Evolutionary conservation across 2,888 invertebrate genomes (phyloP).

Genomic region (Pogonocherus hispidulus): DNA sequence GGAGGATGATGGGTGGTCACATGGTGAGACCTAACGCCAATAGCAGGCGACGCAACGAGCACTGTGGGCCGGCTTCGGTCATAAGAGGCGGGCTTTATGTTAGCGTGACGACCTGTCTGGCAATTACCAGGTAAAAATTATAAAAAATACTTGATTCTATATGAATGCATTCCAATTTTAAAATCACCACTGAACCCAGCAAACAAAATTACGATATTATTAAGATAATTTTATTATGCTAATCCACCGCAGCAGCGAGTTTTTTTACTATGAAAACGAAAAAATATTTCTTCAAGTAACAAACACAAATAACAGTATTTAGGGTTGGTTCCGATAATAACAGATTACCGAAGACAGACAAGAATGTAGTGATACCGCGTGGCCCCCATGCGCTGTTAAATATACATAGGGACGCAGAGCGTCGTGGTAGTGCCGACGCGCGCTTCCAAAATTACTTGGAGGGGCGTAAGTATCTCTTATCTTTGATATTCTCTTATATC

Average conservation of each 20-base stretch:
- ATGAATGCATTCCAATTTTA: slow-evolving; percentile 51
- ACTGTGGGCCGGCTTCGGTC: slow-evolving; percentile 66
- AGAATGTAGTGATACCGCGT: slow-evolving; percentile 63
- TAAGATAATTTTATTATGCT: slow-evolving; percentile 45
- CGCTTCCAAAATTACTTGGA: slow-evolving; percentile 59
- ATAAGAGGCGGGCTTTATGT: slow-evolving; percentile 63
- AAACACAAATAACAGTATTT: slow-evolving; percentile 22
- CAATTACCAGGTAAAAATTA: slow-evolving; percentile 66
- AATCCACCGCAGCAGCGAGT: slow-evolving; percentile 34
- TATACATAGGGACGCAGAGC: slow-evolving; percentile 64
- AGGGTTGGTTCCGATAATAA: slow-evolving; percentile 36
- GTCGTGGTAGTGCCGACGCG: slow-evolving; percentile 63
- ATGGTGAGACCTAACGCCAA: slow-evolving; percentile 65
- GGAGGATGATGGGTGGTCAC: slow-evolving; percentile 69
- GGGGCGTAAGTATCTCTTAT: slow-evolving; percentile 65
- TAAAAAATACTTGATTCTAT: slow-evolving; percentile 55
- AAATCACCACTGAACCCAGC: slow-evolving; percentile 43
- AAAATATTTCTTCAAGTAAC: slow-evolving; percentile 18
- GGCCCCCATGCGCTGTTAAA: slow-evolving; percentile 64
- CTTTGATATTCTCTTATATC: slow-evolving; percentile 61
- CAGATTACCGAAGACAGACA: slow-evolving; percentile 53
- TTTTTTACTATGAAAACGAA: slow-evolving; percentile 29
- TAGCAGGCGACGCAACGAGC: slow-evolving; percentile 66
- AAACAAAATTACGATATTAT: slow-evolving; percentile 39
- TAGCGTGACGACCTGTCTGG: slow-evolving; percentile 66